Evolutionary conservation across 2,113 vertebrate genomes (phyloP), one percentile per base, ranked within the genome.

Genomic region (Pomatorhinus ruficollis): DNA sequence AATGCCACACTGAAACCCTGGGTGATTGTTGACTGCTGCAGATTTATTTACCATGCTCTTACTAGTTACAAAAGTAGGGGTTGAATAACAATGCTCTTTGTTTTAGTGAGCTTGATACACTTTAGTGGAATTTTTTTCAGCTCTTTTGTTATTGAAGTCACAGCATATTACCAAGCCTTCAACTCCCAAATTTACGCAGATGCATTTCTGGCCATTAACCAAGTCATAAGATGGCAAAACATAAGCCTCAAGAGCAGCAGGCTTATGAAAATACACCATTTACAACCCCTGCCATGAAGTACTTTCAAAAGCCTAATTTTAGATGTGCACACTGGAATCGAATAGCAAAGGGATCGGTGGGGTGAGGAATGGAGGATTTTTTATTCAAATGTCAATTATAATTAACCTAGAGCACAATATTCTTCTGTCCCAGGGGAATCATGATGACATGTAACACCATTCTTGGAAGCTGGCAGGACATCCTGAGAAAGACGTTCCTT

Each of bases 151-250:
- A 24, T 15, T 92, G 89, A 82, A 90, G 90, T 89, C 8, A 7
- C 82, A 72, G 60, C 37, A 63, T 60, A 87, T 90, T 90, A 90
- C 57, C 79, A 76, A 83, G 61, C 76, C 15, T 80, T 92, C 16
- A 0, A 25, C 44, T 87, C 69, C 63, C 72, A 69, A 39, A 94
- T 93, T 86, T 89, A 93, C 1, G 0, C 79, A 91, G 60, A 89
- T 91, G 79, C 65, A 56, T 83, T 89, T 54, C 65, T 5, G 19
- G 69, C 80, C 59, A n/a, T 3, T 4, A 85, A 71, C 84, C 87
- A 87, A 92, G 75, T 82, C 83, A 61, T 84, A 84, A 88, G 74
- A 74, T 83, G 87, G 86, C 79, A 97, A 93, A 96, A 87, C 91
- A 91, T 50, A 83, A 87, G 64, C 64, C 63, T 75, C 12, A 4